Conservation (phyloP, 2,113 vertebrate genomes). For the Halichoerus grypus region DNA sequence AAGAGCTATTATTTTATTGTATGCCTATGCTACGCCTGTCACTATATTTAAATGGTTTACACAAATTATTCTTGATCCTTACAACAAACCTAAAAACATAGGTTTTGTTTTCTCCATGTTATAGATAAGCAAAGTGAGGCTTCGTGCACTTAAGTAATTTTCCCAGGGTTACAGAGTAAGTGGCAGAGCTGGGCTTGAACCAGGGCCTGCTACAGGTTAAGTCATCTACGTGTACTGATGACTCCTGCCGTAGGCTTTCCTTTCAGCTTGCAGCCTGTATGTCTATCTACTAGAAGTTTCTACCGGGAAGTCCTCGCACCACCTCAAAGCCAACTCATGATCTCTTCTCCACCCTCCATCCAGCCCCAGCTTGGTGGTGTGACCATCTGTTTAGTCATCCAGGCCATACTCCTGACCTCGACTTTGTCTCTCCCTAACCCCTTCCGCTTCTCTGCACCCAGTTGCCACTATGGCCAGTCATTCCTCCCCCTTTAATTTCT, state of each 20-base stretch:
- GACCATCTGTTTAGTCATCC: neutral
- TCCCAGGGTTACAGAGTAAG: neutral
- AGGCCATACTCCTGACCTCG: neutral
- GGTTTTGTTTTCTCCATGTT: constrained; percentile 19
- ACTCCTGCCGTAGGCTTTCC: neutral
- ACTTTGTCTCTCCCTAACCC: too few relatives aligned
- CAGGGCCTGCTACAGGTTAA: neutral
- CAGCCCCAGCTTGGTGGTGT: neutral
- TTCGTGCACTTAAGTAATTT: constrained; percentile 9
- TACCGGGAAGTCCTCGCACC: neutral
- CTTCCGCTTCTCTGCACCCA: neutral
- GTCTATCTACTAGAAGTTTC: neutral
- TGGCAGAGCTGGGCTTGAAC: neutral
- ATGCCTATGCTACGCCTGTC: neutral
- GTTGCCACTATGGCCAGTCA: neutral
- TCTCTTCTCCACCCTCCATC: neutral
- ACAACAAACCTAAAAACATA: constrained; percentile 4
- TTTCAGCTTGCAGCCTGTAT: neutral
- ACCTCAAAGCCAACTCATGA: neutral
- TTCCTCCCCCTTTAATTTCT: neutral
- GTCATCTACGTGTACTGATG: neutral
- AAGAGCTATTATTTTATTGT: constrained; percentile 42
- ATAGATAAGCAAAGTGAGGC: neutral
- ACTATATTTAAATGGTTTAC: constrained; percentile 27
- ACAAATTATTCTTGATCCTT: neutral